Base-by-base conservation (phyloP, 2,888 invertebrate species). In the Anthophora plumipes region DNA sequence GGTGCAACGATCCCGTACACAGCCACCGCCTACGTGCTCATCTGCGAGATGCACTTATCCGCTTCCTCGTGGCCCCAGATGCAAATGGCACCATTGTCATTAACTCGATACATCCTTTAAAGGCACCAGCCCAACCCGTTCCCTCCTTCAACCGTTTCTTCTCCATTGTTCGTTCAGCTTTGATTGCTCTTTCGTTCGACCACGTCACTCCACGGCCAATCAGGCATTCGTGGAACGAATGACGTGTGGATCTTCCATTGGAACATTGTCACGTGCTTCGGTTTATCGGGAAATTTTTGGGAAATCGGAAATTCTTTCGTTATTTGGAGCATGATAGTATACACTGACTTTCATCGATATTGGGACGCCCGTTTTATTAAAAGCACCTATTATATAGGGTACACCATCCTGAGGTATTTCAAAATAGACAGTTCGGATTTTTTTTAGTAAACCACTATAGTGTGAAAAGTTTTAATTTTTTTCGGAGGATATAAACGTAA, bases 51-150 rank as follows among this genome's bases (percentile, higher is more conserved):
- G 85, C 88, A 85, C 85, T 86, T 85, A 85, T 85, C 83, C 77
- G 86, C 83, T 85, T 87, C 88, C 88, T 79, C 85, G 82, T 66
- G 78, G 82, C 64, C 64, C 72, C 71, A 76, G 75, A 87, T 87
- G 87, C 87, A 87, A 87, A 87, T 87, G 85, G 81, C 82, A 86
- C 78, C 79, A 88, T 88, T 88, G 87, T 88, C 87, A 88, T 88
- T 85, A 88, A 88, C 83, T 88, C 85, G 87, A 87, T 87, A 85
- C 87, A 88, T 88, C 87, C 87, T 88, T 88, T 88, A 80, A 88
- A 85, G 77, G 77, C 82, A 82, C 55, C 77, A 31, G 17, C 43
- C 41, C 17, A 14, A 14, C 55, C n/a, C 50, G 5, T 22, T 12
- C 17, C 9, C n/a, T 25, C n/a, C 31, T 31, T 14, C n/a, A 14